phyloP scores from a whole-genome alignment of 2,113 vertebrate species.

The Setophaga petechia region DNA sequence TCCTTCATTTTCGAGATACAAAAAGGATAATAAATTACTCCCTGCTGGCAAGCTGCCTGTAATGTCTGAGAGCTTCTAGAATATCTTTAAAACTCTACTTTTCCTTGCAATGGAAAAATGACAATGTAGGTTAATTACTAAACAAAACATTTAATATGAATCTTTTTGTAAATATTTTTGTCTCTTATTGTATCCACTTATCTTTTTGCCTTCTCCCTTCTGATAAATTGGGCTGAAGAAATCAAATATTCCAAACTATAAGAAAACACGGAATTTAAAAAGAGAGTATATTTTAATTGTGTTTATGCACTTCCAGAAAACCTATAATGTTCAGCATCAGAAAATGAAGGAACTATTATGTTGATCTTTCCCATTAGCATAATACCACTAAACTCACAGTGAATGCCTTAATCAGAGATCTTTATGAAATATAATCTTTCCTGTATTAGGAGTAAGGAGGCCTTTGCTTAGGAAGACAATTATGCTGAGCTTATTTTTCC shows the following conservation, averaged over 20 bases:
- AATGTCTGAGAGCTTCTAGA: not conserved
- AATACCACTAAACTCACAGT: not conserved
- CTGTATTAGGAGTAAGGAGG: not conserved
- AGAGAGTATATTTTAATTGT: not conserved
- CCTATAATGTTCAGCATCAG: not conserved
- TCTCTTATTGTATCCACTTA: conserved; percentile 43
- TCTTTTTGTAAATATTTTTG: conserved; percentile 39
- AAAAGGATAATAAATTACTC: not conserved
- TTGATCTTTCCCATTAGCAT: not conserved
- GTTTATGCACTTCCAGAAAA: conserved; percentile 5
- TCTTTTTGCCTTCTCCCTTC: conserved; percentile 42
- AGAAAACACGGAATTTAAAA: not conserved
- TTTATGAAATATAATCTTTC: conserved; percentile 27
- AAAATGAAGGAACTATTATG: not conserved
- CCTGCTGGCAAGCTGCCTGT: not conserved
- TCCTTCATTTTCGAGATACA: not conserved
- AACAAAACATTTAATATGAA: not conserved
- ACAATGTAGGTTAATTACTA: not conserved
- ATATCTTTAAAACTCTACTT: not conserved
- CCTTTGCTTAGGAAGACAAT: conserved; percentile 40
- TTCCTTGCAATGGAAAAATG: not conserved
- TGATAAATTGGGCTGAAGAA: conserved; percentile 34
- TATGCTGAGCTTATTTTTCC: conserved; percentile 43
- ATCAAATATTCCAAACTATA: not conserved
- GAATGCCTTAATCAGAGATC: conserved; percentile 50